Evolutionary conservation across 2,113 vertebrate species (phyloP).

Genomic region (Podocnemis expansa): DNA sequence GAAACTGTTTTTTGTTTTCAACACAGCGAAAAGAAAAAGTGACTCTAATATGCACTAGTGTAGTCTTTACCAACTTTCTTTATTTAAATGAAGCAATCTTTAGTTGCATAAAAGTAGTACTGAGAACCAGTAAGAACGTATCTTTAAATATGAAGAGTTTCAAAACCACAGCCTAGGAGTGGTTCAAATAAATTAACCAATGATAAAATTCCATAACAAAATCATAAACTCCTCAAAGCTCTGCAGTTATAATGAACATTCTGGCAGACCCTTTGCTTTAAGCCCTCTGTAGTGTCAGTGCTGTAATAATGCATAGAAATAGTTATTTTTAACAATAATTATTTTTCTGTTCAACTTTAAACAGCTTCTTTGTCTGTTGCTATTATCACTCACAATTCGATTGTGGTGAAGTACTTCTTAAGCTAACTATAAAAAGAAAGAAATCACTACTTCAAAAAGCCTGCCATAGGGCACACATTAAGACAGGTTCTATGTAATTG

Average conservation of each 20-base stretch:
- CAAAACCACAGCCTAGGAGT: background rate
- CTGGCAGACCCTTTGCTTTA: background rate
- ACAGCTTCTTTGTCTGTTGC: conserved; percentile 5
- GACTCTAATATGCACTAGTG: background rate
- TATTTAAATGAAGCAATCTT: background rate
- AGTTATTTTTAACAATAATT: background rate
- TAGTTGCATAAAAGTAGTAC: background rate
- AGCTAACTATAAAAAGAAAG: conserved; percentile 1
- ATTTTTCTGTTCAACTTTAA: conserved; percentile 25
- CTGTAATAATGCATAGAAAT: background rate
- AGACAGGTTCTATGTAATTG: background rate
- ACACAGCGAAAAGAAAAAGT: background rate
- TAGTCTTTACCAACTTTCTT: background rate
- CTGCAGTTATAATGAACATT: background rate
- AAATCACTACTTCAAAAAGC: background rate
- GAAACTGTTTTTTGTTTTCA: background rate
- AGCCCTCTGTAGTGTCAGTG: background rate
- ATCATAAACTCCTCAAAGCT: background rate
- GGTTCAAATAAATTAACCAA: background rate
- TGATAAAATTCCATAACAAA: background rate
- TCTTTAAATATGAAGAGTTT: background rate
- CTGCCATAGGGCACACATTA: background rate
- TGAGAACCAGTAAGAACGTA: background rate
- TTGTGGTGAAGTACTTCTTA: background rate
- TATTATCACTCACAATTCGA: conserved; percentile 24